A percentile compares a stretch with the other conserved stretches of the same genome.
Conservation (phyloP, 2,113 vertebrate species). For the Strix uralensis region DNA sequence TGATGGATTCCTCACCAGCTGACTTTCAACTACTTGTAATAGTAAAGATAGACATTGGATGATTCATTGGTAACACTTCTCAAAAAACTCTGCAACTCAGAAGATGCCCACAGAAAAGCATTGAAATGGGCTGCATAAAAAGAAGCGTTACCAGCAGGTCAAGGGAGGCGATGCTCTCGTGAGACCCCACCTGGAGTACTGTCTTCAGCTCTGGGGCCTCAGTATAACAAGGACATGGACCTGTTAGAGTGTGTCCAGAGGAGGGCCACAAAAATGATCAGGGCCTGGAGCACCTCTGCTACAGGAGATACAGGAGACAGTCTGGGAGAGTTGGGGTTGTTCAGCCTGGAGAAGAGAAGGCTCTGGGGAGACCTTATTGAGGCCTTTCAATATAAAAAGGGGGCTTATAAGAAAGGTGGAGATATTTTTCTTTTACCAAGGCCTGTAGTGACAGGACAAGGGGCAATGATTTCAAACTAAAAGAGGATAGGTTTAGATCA, state of each 20-base stretch:
- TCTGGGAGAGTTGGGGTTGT: neutral
- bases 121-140: neutral
- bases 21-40: neutral
- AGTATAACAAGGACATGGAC: neutral
- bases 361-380: neutral
- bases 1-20: neutral
- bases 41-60: neutral
- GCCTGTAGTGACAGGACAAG: neutral
- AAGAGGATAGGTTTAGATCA: neutral
- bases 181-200: neutral
- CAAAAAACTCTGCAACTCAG: neutral
- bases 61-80: neutral
- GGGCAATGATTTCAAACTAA: neutral
- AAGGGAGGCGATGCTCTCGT: fast-evolving
- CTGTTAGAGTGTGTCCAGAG: neutral
- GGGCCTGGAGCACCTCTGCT: neutral
- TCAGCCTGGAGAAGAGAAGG: neutral
- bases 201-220: neutral
- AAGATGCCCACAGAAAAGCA: neutral
- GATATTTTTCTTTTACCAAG: neutral
- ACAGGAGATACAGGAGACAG: too few species aligned
- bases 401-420: neutral
- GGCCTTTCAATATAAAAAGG: neutral
- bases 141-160: neutral
- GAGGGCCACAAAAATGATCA: neutral